Evolutionary conservation across 2,888 invertebrate species (phyloP).

Genomic region (Trissoscelio sp.): DNA sequence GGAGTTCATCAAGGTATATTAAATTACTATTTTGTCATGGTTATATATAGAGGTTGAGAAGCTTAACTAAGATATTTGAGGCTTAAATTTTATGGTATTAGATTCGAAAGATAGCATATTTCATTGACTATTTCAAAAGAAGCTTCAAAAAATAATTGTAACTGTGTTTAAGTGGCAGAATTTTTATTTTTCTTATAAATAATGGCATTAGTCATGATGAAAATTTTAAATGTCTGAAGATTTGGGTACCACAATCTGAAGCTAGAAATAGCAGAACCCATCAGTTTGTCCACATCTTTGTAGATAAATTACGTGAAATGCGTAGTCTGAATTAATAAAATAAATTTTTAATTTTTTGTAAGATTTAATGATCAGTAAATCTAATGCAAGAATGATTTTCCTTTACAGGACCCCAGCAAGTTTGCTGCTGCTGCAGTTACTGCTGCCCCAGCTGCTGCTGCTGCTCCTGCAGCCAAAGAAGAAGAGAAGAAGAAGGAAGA

Average conservation of each 20-base stretch:
- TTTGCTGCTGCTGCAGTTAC: slow-evolving; percentile 90
- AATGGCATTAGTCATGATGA: neutral
- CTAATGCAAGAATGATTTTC: slow-evolving; percentile 43
- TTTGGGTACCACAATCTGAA: too few species aligned
- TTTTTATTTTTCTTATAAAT: neutral
- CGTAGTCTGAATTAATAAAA: neutral
- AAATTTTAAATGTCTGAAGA: neutral
- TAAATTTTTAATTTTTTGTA: neutral
- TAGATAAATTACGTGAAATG: slow-evolving; percentile 3
- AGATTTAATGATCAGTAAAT: neutral
- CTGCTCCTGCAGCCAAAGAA: slow-evolving; percentile 89
- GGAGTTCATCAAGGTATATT: slow-evolving; percentile 94
- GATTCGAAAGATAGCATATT: too few species aligned
- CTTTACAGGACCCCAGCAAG: slow-evolving; percentile 95
- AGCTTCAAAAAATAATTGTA: too few species aligned
- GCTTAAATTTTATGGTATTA: too few species aligned
- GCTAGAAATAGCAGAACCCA: too few species aligned
- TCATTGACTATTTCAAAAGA: too few species aligned
- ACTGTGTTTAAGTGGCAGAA: neutral
- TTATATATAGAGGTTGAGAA: too few species aligned
- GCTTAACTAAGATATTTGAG: too few species aligned
- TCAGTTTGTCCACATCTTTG: neutral
- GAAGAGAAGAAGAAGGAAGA: slow-evolving; percentile 88
- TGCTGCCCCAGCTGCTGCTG: slow-evolving; percentile 86
- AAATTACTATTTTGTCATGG: too few species aligned